phyloP scores from a whole-genome alignment of 2,797 vertebrate species.

The Amazona finschi region DNA sequence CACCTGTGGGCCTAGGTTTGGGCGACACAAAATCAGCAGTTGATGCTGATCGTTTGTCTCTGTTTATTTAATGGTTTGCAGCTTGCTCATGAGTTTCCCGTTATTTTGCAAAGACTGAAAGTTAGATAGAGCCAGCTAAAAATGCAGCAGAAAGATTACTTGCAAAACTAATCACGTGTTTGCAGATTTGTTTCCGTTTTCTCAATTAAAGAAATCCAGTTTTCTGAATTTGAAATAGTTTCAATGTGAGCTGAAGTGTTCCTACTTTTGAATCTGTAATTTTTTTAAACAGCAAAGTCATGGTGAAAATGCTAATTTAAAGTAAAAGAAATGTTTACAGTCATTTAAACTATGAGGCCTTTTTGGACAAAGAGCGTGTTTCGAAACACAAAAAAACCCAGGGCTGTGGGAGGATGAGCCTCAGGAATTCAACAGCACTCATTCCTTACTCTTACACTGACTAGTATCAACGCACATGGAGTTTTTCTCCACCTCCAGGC shows the following conservation, averaged over 20 bases:
- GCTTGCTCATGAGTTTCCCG: background rate
- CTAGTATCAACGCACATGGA: background rate
- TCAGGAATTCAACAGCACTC: background rate
- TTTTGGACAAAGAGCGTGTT: background rate
- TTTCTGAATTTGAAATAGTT: slow-evolving; percentile 1
- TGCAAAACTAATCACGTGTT: background rate
- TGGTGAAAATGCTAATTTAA: background rate
- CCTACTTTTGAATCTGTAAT: background rate
- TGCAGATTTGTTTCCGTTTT: background rate
- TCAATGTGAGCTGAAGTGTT: background rate
- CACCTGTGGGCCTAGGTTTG: background rate
- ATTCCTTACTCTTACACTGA: background rate
- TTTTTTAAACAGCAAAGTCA: background rate
- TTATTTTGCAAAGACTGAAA: background rate
- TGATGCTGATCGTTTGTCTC: background rate
- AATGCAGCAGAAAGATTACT: background rate
- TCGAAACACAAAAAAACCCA: background rate
- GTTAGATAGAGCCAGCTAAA: background rate
- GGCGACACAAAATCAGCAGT: background rate
- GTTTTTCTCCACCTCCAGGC: background rate
- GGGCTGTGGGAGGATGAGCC: background rate
- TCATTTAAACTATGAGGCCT: background rate
- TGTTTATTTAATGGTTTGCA: background rate
- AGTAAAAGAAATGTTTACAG: slow-evolving; percentile 4
- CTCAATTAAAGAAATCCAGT: background rate